A percentile compares a stretch with the other conserved stretches of the same genome.
Evolutionary conservation across 2,888 invertebrate species (phyloP).

Genomic region (Pyrrhia umbra): DNA sequence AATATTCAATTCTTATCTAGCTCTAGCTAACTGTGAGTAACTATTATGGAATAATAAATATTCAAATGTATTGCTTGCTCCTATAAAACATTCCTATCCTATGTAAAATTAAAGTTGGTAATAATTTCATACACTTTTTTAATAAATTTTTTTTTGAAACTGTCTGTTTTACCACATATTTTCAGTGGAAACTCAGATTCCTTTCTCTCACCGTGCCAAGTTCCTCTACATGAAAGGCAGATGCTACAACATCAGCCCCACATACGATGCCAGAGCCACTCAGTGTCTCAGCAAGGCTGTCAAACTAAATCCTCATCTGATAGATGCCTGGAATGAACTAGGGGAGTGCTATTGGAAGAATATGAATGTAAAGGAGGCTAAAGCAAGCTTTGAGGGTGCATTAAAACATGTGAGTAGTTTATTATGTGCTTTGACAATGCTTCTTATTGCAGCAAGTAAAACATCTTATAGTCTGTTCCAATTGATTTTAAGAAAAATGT

Average conservation of each 20-base stretch:
- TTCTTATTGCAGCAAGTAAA: too few species aligned
- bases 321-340: constrained; percentile 96
- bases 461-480: too few species aligned
- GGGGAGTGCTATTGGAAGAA: constrained; percentile 97
- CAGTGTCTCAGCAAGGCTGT: constrained; percentile 95
- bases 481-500: too few species aligned
- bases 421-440: too few species aligned
- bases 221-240: constrained; percentile 94
- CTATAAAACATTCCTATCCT: neutral
- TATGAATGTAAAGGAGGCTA: constrained; percentile 94
- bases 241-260: constrained; percentile 93
- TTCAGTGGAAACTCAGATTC: constrained; percentile 76
- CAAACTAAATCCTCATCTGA: constrained; percentile 94
- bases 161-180: constrained; percentile 15
- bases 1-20: too few species aligned
- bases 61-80: too few species aligned
- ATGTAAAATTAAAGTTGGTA: neutral
- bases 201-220: constrained; percentile 83
- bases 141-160: neutral
- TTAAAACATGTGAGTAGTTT: constrained; percentile 92
- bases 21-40: too few species aligned
- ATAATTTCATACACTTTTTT: neutral
- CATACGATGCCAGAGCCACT: constrained; percentile 92
- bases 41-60: too few species aligned
- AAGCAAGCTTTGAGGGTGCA: constrained; percentile 95